Base-by-base conservation (phyloP, 2,113 vertebrate genomes). In the Thalassoma bifasciatum region DNA sequence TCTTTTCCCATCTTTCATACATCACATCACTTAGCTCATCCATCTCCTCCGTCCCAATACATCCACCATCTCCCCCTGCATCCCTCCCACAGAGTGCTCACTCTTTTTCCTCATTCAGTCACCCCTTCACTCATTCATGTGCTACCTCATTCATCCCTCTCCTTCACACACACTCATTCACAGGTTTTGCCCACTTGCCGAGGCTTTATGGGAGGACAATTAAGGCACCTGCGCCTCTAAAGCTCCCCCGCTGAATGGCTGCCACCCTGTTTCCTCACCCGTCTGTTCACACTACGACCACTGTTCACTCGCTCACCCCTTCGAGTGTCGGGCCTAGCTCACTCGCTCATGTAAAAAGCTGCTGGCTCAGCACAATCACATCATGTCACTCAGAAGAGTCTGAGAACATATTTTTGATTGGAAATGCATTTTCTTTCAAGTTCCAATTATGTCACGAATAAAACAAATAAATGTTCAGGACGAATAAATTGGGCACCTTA, bases 161-260 rank as follows among this genome's bases (percentile, higher is more conserved):
- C 62, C 85, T 85, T 76, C 86, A 67, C 72, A 80, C 81, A 84
- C 86, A 86, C 84, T 90, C 88, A 89, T 91, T 93, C 89, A 91
- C 86, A 91, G 87, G 86, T 90, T 30, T 88, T 61, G 82, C 86
- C 83, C 88, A 87, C 89, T 93, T 47, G 83, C 88, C 62, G 83
- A 81, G 89, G 85, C 87, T 90, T 92, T 92, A 84, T 90, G 9
- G 62, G 52, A 65, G 89, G 75, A 92, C 92, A 93, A 92, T 89
- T 91, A 89, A 88, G 89, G 91, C 92, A 92, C 92, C 91, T 93
- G 92, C 89, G 66, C 81, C 86, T 89, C 76, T 67, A 90, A 89
- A 86, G 88, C 84, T 59, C 80, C 82, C 91, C 87, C 19, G 58
- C 88, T 89, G 88, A 85, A 86, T 65, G 83, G 50, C 88, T 69